These are phyloP conservation scores for Noctilio leporinus DNA, from an alignment of 2,113 vertebrate species.

Conservation along the genomic window DNA sequence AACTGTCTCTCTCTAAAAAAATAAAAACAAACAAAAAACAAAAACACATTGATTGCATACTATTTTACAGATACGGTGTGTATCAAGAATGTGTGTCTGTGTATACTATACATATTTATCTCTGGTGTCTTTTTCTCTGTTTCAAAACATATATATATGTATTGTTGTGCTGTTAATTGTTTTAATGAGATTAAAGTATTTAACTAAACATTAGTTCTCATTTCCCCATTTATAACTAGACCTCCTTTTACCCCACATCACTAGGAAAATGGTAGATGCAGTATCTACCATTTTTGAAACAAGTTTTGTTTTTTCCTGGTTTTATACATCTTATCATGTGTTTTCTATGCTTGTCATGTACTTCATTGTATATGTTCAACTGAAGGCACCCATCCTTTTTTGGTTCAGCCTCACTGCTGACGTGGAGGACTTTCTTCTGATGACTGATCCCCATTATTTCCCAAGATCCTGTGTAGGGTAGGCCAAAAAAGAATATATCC, in stretches of 20 bases:
- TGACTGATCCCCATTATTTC: neutral
- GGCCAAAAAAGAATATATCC: neutral
- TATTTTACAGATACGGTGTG: neutral
- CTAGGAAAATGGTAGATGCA: neutral
- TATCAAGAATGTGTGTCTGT: neutral
- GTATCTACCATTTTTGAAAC: neutral
- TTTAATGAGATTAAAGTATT: neutral
- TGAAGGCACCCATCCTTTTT: neutral
- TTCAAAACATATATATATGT: neutral
- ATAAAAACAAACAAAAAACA: too few species aligned
- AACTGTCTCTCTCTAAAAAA: neutral
- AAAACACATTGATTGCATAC: neutral
- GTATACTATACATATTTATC: neutral
- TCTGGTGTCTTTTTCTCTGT: neutral
- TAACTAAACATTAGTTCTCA: neutral
- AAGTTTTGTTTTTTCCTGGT: neutral
- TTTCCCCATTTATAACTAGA: neutral
- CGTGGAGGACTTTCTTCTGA: neutral
- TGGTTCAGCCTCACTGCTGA: neutral
- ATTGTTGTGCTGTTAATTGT: neutral
- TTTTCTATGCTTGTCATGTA: neutral
- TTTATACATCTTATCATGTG: neutral
- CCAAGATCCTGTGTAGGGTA: neutral
- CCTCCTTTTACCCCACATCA: neutral
- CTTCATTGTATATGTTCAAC: neutral